These are phyloP conservation scores for Melolontha melolontha DNA, from an alignment of 2,888 invertebrate species.

Conservation along the genomic window DNA sequence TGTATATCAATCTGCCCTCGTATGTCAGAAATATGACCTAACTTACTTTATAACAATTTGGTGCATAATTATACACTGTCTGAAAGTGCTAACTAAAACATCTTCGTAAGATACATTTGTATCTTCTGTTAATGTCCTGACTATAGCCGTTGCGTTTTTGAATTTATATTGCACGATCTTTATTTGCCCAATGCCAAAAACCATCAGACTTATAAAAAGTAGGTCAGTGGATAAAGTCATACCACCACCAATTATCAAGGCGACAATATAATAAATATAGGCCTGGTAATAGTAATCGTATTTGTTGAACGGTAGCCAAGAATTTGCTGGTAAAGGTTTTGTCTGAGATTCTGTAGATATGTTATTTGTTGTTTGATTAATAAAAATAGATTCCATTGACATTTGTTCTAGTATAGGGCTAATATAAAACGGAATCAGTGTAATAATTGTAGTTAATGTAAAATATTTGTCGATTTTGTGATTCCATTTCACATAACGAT, in stretches of 20 bases:
- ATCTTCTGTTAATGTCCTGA: slow-evolving; percentile 11
- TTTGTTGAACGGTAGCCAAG: slow-evolving; percentile 52
- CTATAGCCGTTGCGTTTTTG: slow-evolving; percentile 25
- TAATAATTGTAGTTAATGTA: slow-evolving; percentile 36
- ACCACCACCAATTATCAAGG: slow-evolving; percentile 41
- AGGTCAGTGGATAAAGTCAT: slow-evolving; percentile 45
- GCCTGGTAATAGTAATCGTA: slow-evolving; percentile 44
- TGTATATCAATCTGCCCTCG: no score
- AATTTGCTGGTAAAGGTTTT: slow-evolving; percentile 46
- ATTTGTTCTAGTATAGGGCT: slow-evolving; percentile 43
- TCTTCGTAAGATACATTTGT: slow-evolving; percentile 17
- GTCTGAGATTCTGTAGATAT: slow-evolving; percentile 10
- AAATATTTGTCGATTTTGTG: slow-evolving; percentile 35
- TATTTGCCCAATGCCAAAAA: slow-evolving; percentile 47
- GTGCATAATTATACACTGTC: slow-evolving; percentile 40
- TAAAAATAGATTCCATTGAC: slow-evolving; percentile 14
- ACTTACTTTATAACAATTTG: slow-evolving; percentile 45
- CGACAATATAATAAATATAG: slow-evolving; percentile 41
- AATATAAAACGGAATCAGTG: slow-evolving; percentile 45
- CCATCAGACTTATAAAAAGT: slow-evolving; percentile 48
- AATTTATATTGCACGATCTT: slow-evolving; percentile 46
- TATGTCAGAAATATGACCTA: no score
- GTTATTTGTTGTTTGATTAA: slow-evolving; percentile 20
- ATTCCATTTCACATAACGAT: slow-evolving; percentile 43
- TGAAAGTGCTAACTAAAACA: slow-evolving; percentile 18